Evolutionary conservation across 1,140 invertebrate genomes (phyloP).

Genomic region (Cyclargus thomasi): DNA sequence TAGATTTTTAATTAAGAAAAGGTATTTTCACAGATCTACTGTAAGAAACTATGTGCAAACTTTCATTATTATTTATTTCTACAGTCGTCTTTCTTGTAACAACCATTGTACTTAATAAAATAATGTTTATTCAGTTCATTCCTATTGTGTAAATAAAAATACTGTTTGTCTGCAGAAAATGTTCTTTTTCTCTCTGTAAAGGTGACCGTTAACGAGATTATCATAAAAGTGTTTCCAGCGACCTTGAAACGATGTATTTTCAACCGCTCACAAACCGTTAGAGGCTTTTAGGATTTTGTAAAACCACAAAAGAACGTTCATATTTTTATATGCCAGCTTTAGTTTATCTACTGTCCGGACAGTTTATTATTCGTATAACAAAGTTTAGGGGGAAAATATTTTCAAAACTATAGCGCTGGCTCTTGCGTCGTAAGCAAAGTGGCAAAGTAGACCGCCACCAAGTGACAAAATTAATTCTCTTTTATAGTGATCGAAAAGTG

Average conservation of each 20-base stretch:
- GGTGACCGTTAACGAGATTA: neutral
- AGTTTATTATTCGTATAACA: neutral
- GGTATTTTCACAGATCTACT: no score
- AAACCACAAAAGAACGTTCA: slow-evolving; percentile 1
- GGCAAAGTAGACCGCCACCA: neutral
- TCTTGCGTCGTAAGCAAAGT: neutral
- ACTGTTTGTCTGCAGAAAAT: neutral
- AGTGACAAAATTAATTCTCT: slow-evolving; percentile 2
- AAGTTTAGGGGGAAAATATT: neutral
- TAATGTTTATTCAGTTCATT: neutral
- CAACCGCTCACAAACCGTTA: neutral
- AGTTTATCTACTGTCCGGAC: neutral
- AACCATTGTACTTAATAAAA: neutral
- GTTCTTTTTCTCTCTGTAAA: neutral
- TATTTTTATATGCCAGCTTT: neutral
- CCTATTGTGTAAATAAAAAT: neutral
- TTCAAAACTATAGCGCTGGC: slow-evolving; percentile 5
- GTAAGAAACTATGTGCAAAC: no score
- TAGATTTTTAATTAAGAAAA: no score
- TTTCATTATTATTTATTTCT: no score
- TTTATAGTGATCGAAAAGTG: slow-evolving; percentile 5
- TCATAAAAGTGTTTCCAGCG: neutral
- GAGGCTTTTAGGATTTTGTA: neutral
- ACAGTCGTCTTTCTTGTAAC: no score
- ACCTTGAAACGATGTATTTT: neutral